Evolutionary conservation across 92 coral and sea anemone species (phyloP), one percentile per base, ranked within the genome.

Genomic region (Parazoanthus atlanticus): DNA sequence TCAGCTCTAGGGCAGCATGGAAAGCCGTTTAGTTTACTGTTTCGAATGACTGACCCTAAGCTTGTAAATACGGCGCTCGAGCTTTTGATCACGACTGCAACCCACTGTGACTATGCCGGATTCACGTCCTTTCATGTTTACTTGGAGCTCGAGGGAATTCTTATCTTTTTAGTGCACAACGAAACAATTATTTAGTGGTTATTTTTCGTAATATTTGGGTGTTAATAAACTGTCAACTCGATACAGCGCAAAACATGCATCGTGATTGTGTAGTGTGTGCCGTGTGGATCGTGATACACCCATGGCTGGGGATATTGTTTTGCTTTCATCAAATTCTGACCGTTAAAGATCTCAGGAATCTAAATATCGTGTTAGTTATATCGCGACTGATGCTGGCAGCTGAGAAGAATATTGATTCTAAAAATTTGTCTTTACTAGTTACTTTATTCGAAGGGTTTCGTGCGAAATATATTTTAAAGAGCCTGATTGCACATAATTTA

Each of bases 301-400:
- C 86, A n/a, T 40, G n/a, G 25, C 8, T 11, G 17, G 19, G 38
- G 58, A 52, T 11, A 19, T 82, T 82, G 86, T 82, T 64, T 67
- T 64, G 12, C 10, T n/a, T 40, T 66, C 74, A 56, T 38, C 74
- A 47, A 6, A 16, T 56, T 8, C 9, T 32, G 47, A 31, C 73
- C 85, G 73, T 31, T 78, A 78, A 46, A 78, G 29, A 41, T 78
- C 64, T 78, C 81, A 54, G 67, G 21, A 82, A 65, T 65, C 76
- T 28, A 17, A 40, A 66, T 15, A 32, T 82, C 10, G 19, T 32
- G 47, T 16, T 32, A 21, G 21, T 3, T 12, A 33, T 70, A 6
- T 67, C 3, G 75, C 40, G 41, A 36, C 29, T 34, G 7, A 0
- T n/a, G 31, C 34, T 66, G 43, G 77, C 19, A 32, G 5, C 46